Evolutionary conservation across 2,888 invertebrate species (phyloP).

Genomic region (Macaria notata): DNA sequence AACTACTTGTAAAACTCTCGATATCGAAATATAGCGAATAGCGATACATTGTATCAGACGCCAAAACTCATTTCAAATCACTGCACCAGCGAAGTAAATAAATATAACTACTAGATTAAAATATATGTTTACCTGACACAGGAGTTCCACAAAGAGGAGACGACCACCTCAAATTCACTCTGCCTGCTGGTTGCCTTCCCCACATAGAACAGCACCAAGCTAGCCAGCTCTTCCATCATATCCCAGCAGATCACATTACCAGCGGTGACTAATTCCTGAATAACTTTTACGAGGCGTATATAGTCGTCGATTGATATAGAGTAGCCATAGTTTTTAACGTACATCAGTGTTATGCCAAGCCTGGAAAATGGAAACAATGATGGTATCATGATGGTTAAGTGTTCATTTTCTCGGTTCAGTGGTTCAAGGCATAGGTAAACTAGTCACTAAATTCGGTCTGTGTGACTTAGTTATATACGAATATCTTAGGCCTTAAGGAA

Average conservation of each 20-base stretch:
- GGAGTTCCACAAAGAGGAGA: conserved; percentile 62
- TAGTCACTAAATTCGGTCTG: too few species aligned
- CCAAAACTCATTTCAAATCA: too few species aligned
- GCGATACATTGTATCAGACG: too few species aligned
- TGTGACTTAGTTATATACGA: too few species aligned
- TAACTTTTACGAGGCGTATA: conserved; percentile 46
- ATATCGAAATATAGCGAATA: too few species aligned
- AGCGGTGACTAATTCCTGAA: conserved; percentile 50
- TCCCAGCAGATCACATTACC: conserved; percentile 51
- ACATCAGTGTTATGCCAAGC: conserved; percentile 60
- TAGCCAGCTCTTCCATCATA: conserved; percentile 47
- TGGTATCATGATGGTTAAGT: too few species aligned
- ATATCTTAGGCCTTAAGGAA: too few species aligned
- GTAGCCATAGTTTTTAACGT: conserved; percentile 51
- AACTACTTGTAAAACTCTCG: too few species aligned
- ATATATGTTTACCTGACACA: conserved; percentile 58
- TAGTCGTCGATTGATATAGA: conserved; percentile 49
- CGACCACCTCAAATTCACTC: conserved; percentile 37
- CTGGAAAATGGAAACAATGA: conserved; percentile 43
- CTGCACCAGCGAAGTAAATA: background rate
- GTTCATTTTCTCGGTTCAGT: too few species aligned
- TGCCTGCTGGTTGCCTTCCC: conserved; percentile 26
- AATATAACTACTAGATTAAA: too few species aligned
- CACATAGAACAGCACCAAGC: conserved; percentile 43
- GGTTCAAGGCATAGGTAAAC: too few species aligned